A percentile compares a stretch with the other conserved stretches of the same genome.
Evolutionary conservation across 2,113 vertebrate genomes (phyloP).

Genomic region (Scophthalmus maximus): DNA sequence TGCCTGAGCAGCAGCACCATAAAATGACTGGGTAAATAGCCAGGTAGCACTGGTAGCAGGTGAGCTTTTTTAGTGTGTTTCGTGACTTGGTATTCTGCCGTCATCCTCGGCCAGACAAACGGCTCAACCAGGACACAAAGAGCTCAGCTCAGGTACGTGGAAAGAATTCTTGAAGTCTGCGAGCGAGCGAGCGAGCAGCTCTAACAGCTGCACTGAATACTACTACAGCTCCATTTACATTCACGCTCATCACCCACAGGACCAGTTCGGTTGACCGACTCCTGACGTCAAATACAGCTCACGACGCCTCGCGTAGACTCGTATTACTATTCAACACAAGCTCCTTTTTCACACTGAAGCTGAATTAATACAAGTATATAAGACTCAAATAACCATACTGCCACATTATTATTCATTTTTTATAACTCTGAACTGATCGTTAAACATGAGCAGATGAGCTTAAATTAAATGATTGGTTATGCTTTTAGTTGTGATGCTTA

Average conservation of each 20-base stretch:
- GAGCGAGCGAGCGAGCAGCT: constrained; percentile 7
- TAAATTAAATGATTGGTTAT: too few species aligned
- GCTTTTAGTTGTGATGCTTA: background rate
- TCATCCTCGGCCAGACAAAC: constrained; percentile 40
- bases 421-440: too few species aligned
- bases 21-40: constrained; percentile 41
- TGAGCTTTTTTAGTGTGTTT: constrained; percentile 27
- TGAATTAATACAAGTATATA: background rate
- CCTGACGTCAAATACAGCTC: constrained; percentile 29
- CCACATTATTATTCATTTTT: too few species aligned
- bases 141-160: constrained; percentile 53
- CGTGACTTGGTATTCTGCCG: constrained; percentile 36
- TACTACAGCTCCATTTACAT: constrained; percentile 31
- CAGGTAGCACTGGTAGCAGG: constrained; percentile 15
- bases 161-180: constrained; percentile 58
- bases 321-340: constrained; percentile 4
- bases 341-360: background rate
- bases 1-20: constrained; percentile 7
- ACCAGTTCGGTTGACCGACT: constrained; percentile 52
- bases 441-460: too few species aligned
- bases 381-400: background rate
- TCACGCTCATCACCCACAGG: constrained; percentile 23
- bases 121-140: constrained; percentile 33
- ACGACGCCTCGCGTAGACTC: constrained; percentile 36
- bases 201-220: constrained; percentile 40